These are phyloP conservation scores for Papilio aristodemus DNA, from an alignment of 1,140 invertebrate species.

Conservation along the genomic window DNA sequence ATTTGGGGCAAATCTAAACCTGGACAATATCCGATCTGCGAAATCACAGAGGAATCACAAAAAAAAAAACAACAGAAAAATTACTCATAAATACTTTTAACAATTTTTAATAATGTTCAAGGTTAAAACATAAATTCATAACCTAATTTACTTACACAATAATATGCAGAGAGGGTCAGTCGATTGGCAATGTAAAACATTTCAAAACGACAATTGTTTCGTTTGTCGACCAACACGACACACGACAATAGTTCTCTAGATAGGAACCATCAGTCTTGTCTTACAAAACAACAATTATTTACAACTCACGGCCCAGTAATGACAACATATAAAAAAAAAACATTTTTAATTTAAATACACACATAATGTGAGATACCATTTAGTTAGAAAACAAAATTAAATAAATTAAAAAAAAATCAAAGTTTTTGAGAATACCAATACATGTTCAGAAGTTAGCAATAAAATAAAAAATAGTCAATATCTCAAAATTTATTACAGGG, in stretches of 20 bases:
- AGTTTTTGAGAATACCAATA: too few relatives aligned
- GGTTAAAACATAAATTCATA: conserved; percentile 57
- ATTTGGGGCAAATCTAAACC: conserved; percentile 2
- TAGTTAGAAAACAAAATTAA: too few relatives aligned
- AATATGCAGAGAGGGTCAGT: conserved; percentile 42
- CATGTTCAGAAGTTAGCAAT: too few relatives aligned
- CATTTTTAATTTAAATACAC: too few relatives aligned
- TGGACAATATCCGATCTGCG: not conserved
- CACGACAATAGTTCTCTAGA: not conserved
- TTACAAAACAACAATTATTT: conserved; percentile 21
- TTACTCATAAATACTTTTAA: conserved; percentile 45
- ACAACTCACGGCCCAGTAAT: conserved; percentile 26
- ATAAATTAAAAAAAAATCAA: too few relatives aligned
- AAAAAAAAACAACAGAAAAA: conserved; percentile 24
- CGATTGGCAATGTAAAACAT: conserved; percentile 28
- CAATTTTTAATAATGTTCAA: conserved; percentile 54
- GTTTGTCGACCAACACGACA: not conserved
- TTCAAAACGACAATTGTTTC: not conserved
- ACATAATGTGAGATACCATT: too few relatives aligned
- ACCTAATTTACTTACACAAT: conserved; percentile 53
- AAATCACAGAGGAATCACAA: not conserved
- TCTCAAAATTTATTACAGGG: too few relatives aligned
- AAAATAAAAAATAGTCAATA: too few relatives aligned
- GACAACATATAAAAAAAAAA: not conserved
- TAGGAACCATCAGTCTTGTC: conserved; percentile 5